Evolutionary conservation across 1,140 invertebrate genomes (phyloP), one percentile per base, ranked within the genome.

Genomic region (Aplysia californica): DNA sequence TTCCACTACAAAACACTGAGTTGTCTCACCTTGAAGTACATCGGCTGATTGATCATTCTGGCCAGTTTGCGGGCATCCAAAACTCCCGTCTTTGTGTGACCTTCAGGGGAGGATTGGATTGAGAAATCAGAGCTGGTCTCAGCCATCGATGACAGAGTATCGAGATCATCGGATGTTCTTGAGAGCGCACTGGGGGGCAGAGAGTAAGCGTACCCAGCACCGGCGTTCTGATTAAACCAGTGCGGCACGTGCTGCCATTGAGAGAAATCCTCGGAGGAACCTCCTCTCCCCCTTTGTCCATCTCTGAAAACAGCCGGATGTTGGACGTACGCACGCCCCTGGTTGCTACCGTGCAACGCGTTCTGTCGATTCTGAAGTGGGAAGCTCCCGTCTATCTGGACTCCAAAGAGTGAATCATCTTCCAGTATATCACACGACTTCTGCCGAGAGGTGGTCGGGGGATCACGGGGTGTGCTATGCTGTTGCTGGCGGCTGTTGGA

Each of bases 31-130:
- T 78, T 82, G 66, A 77, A 80, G 23, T 76, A 75, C 26, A 80
- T 66, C 5, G 82, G 80, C 38, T 82, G 79, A 58, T 83, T 83
- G 20, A 83, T 73, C 21, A 83, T 76, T 61, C 71, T 75, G 39
- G 78, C 75, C 18, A 83, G 58, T 61, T 82, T 83, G 29, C 68
- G 71, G 41, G 76, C 80, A 56, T 83, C 80, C 26, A 82, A 44
- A 55, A 78, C 61, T 56, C 72, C 76, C 50, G 66, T 10, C 5
- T 39, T 29, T 0, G n/a, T 21, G 18, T 23, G 3, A 65, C 38
- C 58, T n/a, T 55, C 59, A 0, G 61, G 21, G 0, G 66, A 21
- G 18, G 72, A 75, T 33, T 20, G 3, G 10, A 79, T 65, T 1
- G 70, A 79, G 0, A 59, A 70, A 61, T 71, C 68, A 31, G 73